Evolutionary conservation across 2,888 invertebrate species (phyloP), one percentile per base, ranked within the genome.

Genomic region (Phalera bucephala): DNA sequence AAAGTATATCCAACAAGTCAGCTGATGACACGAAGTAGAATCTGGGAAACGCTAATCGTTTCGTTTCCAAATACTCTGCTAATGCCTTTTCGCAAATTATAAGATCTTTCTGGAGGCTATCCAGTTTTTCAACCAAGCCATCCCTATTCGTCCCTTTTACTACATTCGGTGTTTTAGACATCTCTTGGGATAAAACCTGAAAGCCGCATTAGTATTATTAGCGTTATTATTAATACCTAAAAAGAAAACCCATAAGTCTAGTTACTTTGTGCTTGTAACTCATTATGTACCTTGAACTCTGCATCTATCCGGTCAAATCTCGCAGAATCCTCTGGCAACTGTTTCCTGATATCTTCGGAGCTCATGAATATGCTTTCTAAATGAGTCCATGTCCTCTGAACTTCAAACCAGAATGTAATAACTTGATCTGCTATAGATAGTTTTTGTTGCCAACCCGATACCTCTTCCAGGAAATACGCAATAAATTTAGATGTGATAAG

Each of bases 11-110:
- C 42, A 99, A 83, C 33, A 99, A 88, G 90, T 99, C 99, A 33
- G 97, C 97, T 5, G 98, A 97, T 5, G 98, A 98, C 1, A 99
- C 97, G 81, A 99, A 99, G 87, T 99, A 99, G 87, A 99, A 99
- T 70, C 96, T 91, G 9, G 99, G 98, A 87, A 99, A 99, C 2
- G 98, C 97, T 36, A 99, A 89, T 62, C 99, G 92, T 82, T 99
- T 99, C 0, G 98, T 98, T 91, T 99, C 98, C 62, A 99, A 91
- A 84, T 99, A 99, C 78, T 99, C 98, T 13, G 98, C 98, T 45
- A 99, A 87, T 6, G 98, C 98, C 84, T 99, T 99, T 83, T 99
- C 99, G 78, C 99, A 99, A 15, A 98, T 91, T 0, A 95, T 94
- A 43, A 99, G 88, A 72, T 96, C 95, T 54, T 93, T 93, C 75